phyloP scores from a whole-genome alignment of 2,888 invertebrate species.

The Zele albiditarsus region DNA sequence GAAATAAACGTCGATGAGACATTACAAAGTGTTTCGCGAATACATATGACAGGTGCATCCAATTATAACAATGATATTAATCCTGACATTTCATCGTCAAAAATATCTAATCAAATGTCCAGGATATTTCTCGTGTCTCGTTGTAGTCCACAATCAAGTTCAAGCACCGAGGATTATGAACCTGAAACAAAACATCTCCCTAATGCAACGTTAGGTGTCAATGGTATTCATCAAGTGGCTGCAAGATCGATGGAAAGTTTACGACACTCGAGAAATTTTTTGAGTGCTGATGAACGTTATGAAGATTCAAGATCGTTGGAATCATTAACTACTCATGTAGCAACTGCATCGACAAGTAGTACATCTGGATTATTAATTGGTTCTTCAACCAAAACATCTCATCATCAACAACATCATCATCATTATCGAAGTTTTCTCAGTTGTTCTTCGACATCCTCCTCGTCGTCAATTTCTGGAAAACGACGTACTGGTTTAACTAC shows the following conservation, averaged over 20 bases:
- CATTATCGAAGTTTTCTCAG: slow-evolving; percentile 79
- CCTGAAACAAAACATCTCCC: slow-evolving; percentile 75
- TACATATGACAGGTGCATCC: slow-evolving; percentile 23
- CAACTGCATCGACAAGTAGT: slow-evolving; percentile 70
- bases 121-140: slow-evolving; percentile 36
- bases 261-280: slow-evolving; percentile 75
- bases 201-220: slow-evolving; percentile 61
- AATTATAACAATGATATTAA: slow-evolving; percentile 22
- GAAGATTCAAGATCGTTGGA: slow-evolving; percentile 69
- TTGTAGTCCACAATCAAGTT: slow-evolving; percentile 79
- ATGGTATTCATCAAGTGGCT: slow-evolving; percentile 72
- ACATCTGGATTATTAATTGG: slow-evolving; percentile 47
- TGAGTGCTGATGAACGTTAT: slow-evolving; percentile 68
- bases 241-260: slow-evolving; percentile 84
- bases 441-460: slow-evolving; percentile 78
- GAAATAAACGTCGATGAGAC: not conserved
- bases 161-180: slow-evolving; percentile 81
- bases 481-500: slow-evolving; percentile 74
- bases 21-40: slow-evolving; percentile 18
- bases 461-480: slow-evolving; percentile 65
- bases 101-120: slow-evolving; percentile 28
- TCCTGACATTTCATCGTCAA: not conserved
- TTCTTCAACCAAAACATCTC: slow-evolving; percentile 6
- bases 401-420: slow-evolving; percentile 23
- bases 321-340: slow-evolving; percentile 73